A percentile compares a stretch with the other conserved stretches of the same genome.
Conservation (phyloP, 2,113 vertebrate species). For the Cyprinodon brontotheroides region DNA sequence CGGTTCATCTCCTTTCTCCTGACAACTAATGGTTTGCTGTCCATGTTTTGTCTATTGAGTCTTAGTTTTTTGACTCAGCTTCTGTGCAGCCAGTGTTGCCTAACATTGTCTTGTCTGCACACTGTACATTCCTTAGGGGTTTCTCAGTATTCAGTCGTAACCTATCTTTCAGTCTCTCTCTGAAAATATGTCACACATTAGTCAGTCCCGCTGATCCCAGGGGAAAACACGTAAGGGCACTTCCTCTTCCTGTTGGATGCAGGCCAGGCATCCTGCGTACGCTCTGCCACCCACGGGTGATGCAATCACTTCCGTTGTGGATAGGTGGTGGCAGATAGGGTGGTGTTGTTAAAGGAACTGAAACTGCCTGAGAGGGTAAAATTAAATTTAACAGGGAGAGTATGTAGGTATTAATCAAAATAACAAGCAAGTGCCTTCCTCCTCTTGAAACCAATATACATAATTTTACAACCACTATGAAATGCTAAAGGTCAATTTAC, state of each 20-base stretch:
- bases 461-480: slow-evolving; percentile 29
- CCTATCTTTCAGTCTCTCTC: slow-evolving; percentile 21
- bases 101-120: slow-evolving; percentile 41
- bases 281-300: slow-evolving; percentile 39
- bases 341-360: background rate
- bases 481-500: background rate
- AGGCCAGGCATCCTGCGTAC: slow-evolving; percentile 37
- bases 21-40: slow-evolving; percentile 26
- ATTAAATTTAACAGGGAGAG: background rate
- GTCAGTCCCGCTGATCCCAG: slow-evolving; percentile 46
- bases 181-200: slow-evolving; percentile 38
- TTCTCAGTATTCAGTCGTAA: slow-evolving; percentile 45
- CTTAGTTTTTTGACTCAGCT: slow-evolving; percentile 50
- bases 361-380: slow-evolving; percentile 7
- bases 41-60: slow-evolving; percentile 19
- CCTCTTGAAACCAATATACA: slow-evolving; percentile 3
- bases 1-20: slow-evolving; percentile 23
- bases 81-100: slow-evolving; percentile 34
- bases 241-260: slow-evolving; percentile 72
- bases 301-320: slow-evolving; percentile 49
- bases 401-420: background rate
- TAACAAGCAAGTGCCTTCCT: slow-evolving; percentile 4
- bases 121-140: slow-evolving; percentile 62
- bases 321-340: background rate
- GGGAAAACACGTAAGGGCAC: slow-evolving; percentile 49